These are phyloP conservation scores for Idaea dimidiata DNA, from an alignment of 2,888 invertebrate genomes.

Conservation along the genomic window DNA sequence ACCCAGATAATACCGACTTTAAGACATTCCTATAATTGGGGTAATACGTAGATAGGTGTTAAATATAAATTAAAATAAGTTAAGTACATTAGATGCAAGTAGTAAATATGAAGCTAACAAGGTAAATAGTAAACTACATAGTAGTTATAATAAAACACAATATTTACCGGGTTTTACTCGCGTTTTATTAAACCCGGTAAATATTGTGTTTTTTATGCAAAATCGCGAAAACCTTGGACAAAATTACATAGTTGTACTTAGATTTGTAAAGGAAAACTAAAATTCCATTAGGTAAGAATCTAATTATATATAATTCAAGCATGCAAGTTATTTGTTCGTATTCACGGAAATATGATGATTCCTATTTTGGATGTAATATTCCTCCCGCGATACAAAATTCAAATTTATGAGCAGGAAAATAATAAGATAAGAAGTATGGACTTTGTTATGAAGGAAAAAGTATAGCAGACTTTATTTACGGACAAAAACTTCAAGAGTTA, in stretches of 20 bases:
- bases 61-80: too few species aligned
- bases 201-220: too few species aligned
- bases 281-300: background rate
- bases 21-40: too few species aligned
- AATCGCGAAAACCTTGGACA: too few species aligned
- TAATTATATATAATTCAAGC: background rate
- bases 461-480: background rate
- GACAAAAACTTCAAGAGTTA: background rate
- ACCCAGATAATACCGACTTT: too few species aligned
- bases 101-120: too few species aligned
- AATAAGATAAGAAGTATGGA: conserved; percentile 5
- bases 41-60: too few species aligned
- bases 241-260: background rate
- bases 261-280: background rate
- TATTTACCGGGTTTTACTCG: too few species aligned
- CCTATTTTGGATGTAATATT: background rate
- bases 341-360: conserved; percentile 3
- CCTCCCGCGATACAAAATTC: conserved; percentile 1
- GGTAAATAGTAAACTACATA: too few species aligned
- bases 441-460: conserved; percentile 1
- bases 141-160: too few species aligned
- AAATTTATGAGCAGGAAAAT: conserved; percentile 6
- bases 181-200: too few species aligned
- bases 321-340: conserved; percentile 3
- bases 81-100: too few species aligned